Base-by-base conservation (phyloP, 1,140 invertebrate genomes). In the Nixonia krombeini region DNA sequence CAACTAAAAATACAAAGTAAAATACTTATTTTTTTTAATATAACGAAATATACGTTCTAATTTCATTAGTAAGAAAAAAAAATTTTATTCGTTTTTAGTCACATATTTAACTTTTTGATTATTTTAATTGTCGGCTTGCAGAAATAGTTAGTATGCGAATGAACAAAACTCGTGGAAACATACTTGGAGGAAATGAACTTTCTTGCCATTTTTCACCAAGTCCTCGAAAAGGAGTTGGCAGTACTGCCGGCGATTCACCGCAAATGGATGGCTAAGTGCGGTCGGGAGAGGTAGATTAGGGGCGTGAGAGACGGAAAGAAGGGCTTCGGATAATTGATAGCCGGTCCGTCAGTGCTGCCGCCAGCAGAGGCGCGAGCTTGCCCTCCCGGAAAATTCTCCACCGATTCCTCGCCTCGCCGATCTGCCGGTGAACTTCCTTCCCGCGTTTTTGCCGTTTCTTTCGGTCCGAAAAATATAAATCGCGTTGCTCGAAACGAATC, bases 321-420 rank as follows among this genome's bases (percentile, higher is more conserved):
- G 59, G 64, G 50, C 73, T 64, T 53, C 58, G 57, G 61, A 57
- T 75, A 79, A 80, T 79, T 80, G 72, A 80, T 78, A 72, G 74
- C 46, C 56, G 46, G 58, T 65, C 50, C 59, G 41, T 55, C 70
- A 62, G 70, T 42, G 63, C 50, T 69, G 57, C 69, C 35, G 38
- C 51, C 12, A 42, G 44, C 62, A 61, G 38, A 66, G 46, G 33
- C 29, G 57, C 55, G 51, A 64, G 33, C 50, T 29, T 26, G 55
- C 45, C 49, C 50, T 41, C 41, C 21, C 40, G 7, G 42, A 63
- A 74, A 74, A 61, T 70, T 57, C 66, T 57, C 65, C 46, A 61
- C 25, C 62, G 52, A 50, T 61, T 67, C 45, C 18, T 59, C 61
- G 49, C 53, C n/a, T n/a, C n/a, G n/a, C n/a, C n/a, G n/a, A n/a